Evolutionary conservation across 2,888 invertebrate species (phyloP).

Genomic region (Sepioteuthis lessoniana): DNA sequence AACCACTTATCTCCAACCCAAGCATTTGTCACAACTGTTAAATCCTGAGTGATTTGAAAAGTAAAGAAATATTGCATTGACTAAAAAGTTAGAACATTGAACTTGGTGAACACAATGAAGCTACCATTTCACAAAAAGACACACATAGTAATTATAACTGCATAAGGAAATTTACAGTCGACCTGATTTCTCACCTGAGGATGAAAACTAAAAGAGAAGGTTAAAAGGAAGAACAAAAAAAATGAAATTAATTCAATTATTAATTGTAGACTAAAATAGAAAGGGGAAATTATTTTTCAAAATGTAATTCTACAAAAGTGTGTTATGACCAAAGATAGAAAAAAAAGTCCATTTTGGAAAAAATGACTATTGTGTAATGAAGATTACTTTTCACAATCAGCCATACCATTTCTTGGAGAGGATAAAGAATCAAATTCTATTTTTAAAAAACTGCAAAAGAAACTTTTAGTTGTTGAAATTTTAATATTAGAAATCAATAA

Average conservation of each 20-base stretch:
- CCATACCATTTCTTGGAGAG: background rate
- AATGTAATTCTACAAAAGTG: background rate
- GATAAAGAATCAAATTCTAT: background rate
- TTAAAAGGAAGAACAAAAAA: background rate
- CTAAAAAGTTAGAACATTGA: too few relatives aligned
- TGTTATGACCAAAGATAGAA: background rate
- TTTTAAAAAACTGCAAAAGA: background rate
- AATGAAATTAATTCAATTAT: background rate
- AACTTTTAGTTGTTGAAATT: conserved; percentile 6
- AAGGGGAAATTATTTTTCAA: background rate
- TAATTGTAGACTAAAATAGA: background rate
- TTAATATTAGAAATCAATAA: background rate
- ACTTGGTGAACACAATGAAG: too few relatives aligned
- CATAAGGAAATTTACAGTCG: background rate
- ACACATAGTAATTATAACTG: background rate
- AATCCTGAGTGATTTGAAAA: too few relatives aligned
- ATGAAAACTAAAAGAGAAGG: background rate
- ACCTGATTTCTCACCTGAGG: background rate
- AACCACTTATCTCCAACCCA: too few relatives aligned
- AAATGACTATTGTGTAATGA: background rate
- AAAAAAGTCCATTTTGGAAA: background rate
- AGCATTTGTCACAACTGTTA: too few relatives aligned
- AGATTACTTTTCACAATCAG: conserved; percentile 2
- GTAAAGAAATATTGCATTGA: too few relatives aligned
- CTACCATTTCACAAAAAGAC: too few relatives aligned